Base-by-base conservation (phyloP, 1,140 invertebrate species). In the Drosophila lowei region DNA sequence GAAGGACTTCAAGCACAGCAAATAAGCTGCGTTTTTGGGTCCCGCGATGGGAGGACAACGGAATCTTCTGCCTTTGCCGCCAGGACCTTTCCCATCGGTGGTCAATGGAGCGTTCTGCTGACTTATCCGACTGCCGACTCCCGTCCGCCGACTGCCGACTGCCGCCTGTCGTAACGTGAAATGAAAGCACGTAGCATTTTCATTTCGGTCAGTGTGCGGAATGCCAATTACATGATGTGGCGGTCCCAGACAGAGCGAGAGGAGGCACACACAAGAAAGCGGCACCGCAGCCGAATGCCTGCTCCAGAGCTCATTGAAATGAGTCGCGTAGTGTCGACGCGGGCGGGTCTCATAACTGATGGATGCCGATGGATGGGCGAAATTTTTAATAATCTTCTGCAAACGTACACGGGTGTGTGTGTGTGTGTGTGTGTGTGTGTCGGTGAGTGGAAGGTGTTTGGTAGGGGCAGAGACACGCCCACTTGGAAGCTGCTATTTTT, bases 171-270 rank as follows among this genome's bases (percentile, higher is more conserved):
- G 75, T 71, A 77, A 86, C 83, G 53, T 72, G 83, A 88, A 89
- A 89, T 89, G 71, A 73, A 89, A 85, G 80, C 85, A 89, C 85
- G 85, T 89, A 89, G 86, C 77, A 65, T 86, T 89, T 89, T 89
- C 86, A 89, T 89, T 89, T 89, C 75, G 80, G 80, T 76, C 86
- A 85, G 80, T 73, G 80, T 78, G 63, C 77, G 75, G 85, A 89
- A 89, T 89, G 85, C 86, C 85, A 89, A 89, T 89, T 89, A 89
- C 86, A 81, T 68, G 75, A 70, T 63, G 67, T 62, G 74, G 59
- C 68, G 71, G 62, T 67, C 81, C 72, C 77, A 49, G 52, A 50
- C 42, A 48, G 34, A 42, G 43, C 41, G 38, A 50, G 28, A 41
- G 15, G 34, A 28, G 6, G 30, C 44, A n/a, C n/a, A n/a, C n/a